Base-by-base conservation (phyloP, 2,888 invertebrate genomes). In the Diadegma fenestrale region DNA sequence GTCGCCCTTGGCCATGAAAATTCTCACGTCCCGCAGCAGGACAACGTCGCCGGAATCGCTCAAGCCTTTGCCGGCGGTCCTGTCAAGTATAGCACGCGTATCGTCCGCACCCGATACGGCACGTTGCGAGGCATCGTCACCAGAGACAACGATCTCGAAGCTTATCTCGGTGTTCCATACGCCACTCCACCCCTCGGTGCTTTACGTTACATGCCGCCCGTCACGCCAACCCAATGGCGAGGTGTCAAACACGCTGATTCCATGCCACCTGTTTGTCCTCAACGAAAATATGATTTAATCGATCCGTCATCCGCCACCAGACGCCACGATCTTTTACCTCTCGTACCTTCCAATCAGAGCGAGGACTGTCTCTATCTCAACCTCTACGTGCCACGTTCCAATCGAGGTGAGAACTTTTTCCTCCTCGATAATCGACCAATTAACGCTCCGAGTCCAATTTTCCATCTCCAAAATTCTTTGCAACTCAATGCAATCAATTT, bases 331-430 rank as follows among this genome's bases (percentile, higher is more conserved):
- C 19, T 41, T 43, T 68, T 17, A 7, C 43, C 71, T n/a, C 5
- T 98, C 22, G 95, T 97, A 89, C 95, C 99, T 84, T 96, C 96
- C 91, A 98, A 99, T 94, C 99, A 99, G 95, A 98, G 98, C 94
- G 99, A 99, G 95, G 99, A 99, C 95, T 99, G 99, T 94, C 97
- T 99, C 91, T 99, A 98, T 94, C 96, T 99, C 93, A 99, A 99
- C 95, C 96, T 99, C 90, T 99, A 98, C 95, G 98, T 98, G 88
- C 99, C 99, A 87, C 96, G 97, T 91, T 95, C 95, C 91, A 83
- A 90, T 71, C 91, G 92, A 81, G 93, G 93, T 93, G 86, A 92
- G 93, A 30, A 12, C 0, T n/a, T 41, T 7, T 33, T 63, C n/a
- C 8, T 17, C 30, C 7, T 61, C n/a, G n/a, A n/a, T n/a, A n/a